phyloP scores from a whole-genome alignment of 2,888 invertebrate genomes.

The Cryptocephalus primarius region DNA sequence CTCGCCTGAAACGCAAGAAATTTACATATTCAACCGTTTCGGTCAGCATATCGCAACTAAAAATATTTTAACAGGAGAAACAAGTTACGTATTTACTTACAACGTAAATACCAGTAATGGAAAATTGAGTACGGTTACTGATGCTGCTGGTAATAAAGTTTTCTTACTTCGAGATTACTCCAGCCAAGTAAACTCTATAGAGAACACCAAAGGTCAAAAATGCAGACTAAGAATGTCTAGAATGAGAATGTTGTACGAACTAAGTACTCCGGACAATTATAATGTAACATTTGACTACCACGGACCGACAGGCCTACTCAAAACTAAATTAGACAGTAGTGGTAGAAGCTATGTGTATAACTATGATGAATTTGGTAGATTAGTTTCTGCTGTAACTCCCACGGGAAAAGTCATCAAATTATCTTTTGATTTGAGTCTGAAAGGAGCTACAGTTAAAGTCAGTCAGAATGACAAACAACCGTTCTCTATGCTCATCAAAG shows the following conservation, averaged over 20 bases:
- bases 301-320: constrained; percentile 77
- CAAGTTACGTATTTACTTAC: constrained; percentile 87
- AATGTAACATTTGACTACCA: constrained; percentile 92
- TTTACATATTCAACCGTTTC: constrained; percentile 85
- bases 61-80: constrained; percentile 91
- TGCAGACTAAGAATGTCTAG: constrained; percentile 84
- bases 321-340: constrained; percentile 80
- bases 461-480: constrained; percentile 75
- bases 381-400: constrained; percentile 85
- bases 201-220: constrained; percentile 88
- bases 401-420: constrained; percentile 88
- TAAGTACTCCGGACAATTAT: constrained; percentile 87
- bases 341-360: constrained; percentile 87
- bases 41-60: constrained; percentile 92
- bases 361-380: constrained; percentile 88
- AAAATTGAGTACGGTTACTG: constrained; percentile 85
- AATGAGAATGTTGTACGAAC: constrained; percentile 82
- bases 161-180: constrained; percentile 74
- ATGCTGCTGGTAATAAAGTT: constrained; percentile 84
- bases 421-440: constrained; percentile 79
- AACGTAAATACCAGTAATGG: constrained; percentile 95
- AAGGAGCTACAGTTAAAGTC: constrained; percentile 80
- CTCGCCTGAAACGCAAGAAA: constrained; percentile 90
- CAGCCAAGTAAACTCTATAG: constrained; percentile 85
- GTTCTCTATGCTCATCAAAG: constrained; percentile 77